phyloP scores from a whole-genome alignment of 1,140 invertebrate species.

The Panulirus ornatus region DNA sequence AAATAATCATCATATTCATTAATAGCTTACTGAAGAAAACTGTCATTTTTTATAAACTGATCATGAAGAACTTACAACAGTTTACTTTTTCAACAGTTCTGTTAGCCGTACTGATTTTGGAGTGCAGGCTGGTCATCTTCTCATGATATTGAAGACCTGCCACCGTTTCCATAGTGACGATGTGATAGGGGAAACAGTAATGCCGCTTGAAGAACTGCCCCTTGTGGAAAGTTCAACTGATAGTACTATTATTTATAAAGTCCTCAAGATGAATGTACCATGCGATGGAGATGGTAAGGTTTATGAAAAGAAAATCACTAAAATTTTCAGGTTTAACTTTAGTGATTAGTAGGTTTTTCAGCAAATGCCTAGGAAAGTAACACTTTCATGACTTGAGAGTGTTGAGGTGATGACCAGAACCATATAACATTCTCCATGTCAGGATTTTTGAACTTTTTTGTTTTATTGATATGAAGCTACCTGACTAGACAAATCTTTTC shows the following conservation, averaged over 20 bases:
- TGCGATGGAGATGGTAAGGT: slow-evolving; percentile 45
- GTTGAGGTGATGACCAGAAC: no score
- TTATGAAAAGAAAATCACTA: neutral
- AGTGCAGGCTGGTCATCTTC: slow-evolving; percentile 33
- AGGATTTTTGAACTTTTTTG: no score
- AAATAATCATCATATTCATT: no score
- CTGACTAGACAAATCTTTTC: no score
- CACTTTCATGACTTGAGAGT: no score
- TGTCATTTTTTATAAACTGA: no score
- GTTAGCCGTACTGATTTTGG: slow-evolving; percentile 32
- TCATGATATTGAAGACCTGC: slow-evolving; percentile 27
- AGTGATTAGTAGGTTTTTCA: no score
- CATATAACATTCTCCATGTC: no score
- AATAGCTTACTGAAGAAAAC: neutral
- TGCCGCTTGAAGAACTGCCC: slow-evolving; percentile 42
- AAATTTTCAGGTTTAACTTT: no score
- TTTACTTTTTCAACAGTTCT: neutral
- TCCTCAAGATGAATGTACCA: slow-evolving; percentile 46
- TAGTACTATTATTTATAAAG: neutral
- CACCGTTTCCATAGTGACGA: slow-evolving; percentile 18
- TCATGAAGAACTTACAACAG: no score
- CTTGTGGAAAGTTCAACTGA: neutral
- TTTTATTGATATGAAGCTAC: no score
- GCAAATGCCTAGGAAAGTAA: no score
- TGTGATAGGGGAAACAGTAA: slow-evolving; percentile 27